These are phyloP conservation scores for Salticus scenicus DNA, from an alignment of 2,888 invertebrate genomes.

Conservation along the genomic window DNA sequence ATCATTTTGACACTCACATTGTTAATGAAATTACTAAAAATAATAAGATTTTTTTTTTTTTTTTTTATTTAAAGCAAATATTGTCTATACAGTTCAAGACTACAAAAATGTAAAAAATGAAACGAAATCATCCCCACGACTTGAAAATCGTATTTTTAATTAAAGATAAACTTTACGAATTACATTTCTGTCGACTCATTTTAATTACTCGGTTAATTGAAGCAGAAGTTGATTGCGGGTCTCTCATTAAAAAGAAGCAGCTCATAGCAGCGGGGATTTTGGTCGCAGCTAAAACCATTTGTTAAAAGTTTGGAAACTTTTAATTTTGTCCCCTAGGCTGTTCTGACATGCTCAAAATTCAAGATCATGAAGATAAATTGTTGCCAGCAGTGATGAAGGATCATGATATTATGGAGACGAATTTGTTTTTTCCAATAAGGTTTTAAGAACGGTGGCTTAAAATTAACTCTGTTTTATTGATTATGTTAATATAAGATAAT, in stretches of 20 bases:
- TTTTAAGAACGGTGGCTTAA: too few species aligned
- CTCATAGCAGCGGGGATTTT: not conserved
- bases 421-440: too few species aligned
- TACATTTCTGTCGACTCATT: slow-evolving; percentile 37
- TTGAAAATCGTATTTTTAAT: slow-evolving; percentile 15
- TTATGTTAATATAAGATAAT: too few species aligned
- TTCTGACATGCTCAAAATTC: slow-evolving; percentile 50
- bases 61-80: too few species aligned
- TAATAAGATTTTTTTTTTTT: too few species aligned
- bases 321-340: slow-evolving; percentile 43
- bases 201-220: slow-evolving; percentile 65
- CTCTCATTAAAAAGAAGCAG: slow-evolving; percentile 42
- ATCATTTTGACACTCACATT: too few species aligned
- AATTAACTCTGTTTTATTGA: too few species aligned
- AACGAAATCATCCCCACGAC: too few species aligned
- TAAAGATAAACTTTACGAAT: slow-evolving; percentile 16
- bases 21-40: too few species aligned
- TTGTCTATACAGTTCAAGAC: too few species aligned
- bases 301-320: slow-evolving; percentile 50
- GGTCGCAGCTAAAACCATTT: slow-evolving; percentile 23
- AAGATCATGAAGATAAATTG: slow-evolving; percentile 46
- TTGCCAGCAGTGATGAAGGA: not conserved
- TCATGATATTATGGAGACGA: not conserved
- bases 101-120: too few species aligned
- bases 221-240: slow-evolving; percentile 58